A percentile compares a stretch with the other conserved stretches of the same genome.
Conservation (phyloP, 2,888 invertebrate species). For the Dioctria linearis region DNA sequence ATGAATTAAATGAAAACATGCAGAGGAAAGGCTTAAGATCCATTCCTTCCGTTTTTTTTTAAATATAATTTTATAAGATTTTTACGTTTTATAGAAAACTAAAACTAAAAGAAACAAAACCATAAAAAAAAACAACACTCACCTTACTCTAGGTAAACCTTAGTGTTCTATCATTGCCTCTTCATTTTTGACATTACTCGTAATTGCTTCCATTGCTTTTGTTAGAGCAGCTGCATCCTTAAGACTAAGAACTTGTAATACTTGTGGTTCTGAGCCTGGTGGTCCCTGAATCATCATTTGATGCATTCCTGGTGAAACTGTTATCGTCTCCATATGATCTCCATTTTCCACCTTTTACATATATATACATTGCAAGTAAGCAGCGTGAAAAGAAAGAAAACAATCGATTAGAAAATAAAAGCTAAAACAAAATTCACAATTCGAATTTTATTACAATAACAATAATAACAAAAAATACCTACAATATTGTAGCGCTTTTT, state of each 20-base stretch:
- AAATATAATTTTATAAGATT: too few species aligned
- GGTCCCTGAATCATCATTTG: constrained; percentile 86
- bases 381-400: constrained; percentile 28
- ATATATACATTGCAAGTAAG: background rate
- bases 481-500: constrained; percentile 9
- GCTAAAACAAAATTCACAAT: too few species aligned
- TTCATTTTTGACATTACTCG: constrained; percentile 80
- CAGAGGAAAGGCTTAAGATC: too few species aligned
- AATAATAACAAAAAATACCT: constrained; percentile 12
- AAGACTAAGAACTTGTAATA: constrained; percentile 86
- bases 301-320: constrained; percentile 83
- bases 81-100: background rate
- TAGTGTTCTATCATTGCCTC: constrained; percentile 74
- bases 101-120: background rate
- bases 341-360: constrained; percentile 80
- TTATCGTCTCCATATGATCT: constrained; percentile 82
- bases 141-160: constrained; percentile 42
- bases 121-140: background rate
- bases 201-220: constrained; percentile 83
- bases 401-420: background rate
- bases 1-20: too few species aligned
- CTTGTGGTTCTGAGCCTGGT: constrained; percentile 81
- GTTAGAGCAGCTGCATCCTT: constrained; percentile 88
- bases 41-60: too few species aligned
- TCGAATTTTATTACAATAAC: background rate